Evolutionary conservation across 2,888 invertebrate species (phyloP).

Genomic region (Rhodophaea formosa): DNA sequence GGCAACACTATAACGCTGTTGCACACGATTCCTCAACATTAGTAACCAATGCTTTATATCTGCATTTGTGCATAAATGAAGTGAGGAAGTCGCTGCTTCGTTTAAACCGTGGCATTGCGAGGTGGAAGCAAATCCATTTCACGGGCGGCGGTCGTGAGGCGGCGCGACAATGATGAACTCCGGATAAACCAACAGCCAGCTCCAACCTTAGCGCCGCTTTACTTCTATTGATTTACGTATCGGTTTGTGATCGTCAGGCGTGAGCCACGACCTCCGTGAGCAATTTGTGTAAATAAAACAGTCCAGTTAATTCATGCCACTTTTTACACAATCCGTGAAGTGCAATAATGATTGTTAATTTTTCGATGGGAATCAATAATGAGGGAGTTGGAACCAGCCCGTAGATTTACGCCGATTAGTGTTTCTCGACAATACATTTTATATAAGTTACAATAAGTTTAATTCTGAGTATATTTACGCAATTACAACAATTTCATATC

Average conservation of each 20-base stretch:
- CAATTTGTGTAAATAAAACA: conserved; percentile 20
- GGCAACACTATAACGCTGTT: no score
- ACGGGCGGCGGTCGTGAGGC: conserved; percentile 21
- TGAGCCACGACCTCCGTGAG: conserved; percentile 45
- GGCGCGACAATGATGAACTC: conserved; percentile 14
- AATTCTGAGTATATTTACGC: conserved; percentile 69
- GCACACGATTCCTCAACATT: no score
- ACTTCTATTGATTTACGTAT: conserved; percentile 36
- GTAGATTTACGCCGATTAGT: no score
- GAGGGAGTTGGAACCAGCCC: no score
- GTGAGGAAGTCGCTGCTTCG: conserved; percentile 1
- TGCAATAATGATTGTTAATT: not conserved
- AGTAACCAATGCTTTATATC: not conserved
- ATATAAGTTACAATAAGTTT: conserved; percentile 13
- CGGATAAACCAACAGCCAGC: conserved; percentile 9
- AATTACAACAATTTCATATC: conserved; percentile 56
- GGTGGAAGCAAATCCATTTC: conserved; percentile 21
- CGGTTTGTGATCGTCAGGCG: conserved; percentile 35
- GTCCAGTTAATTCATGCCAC: not conserved
- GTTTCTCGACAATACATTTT: no score
- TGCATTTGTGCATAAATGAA: conserved; percentile 5
- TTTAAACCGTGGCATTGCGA: conserved; percentile 7
- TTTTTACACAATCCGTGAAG: conserved; percentile 1
- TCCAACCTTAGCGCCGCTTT: conserved; percentile 31
- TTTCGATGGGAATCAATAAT: no score